Conservation (phyloP, 2,797 vertebrate genomes). For the Prunella strophiata region DNA sequence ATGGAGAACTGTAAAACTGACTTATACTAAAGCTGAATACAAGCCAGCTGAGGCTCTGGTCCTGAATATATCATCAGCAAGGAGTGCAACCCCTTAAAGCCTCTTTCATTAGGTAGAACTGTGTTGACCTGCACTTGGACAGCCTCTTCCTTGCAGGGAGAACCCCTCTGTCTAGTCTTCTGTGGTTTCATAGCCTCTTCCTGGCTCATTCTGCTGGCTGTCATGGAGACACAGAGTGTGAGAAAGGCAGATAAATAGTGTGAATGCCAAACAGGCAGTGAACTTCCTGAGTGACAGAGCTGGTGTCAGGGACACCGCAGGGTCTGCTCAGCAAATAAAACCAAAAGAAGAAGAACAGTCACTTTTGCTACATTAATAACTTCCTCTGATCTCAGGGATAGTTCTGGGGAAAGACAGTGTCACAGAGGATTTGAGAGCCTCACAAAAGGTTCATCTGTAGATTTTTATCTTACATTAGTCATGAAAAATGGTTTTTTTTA, state of each 20-base stretch:
- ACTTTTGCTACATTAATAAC: not conserved
- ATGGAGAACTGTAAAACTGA: not conserved
- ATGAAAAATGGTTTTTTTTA: not conserved
- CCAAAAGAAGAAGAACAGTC: not conserved
- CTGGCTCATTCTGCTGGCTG: not conserved
- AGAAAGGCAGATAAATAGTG: constrained; percentile 16
- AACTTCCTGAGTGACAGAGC: not conserved
- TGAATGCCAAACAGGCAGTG: not conserved
- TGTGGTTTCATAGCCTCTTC: constrained; percentile 7
- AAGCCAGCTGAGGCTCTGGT: not conserved
- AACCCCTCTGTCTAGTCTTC: not conserved
- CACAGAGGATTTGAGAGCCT: not conserved
- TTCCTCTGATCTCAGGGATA: not conserved
- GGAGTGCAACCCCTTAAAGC: not conserved
- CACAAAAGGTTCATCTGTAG: not conserved
- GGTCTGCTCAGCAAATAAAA: not conserved
- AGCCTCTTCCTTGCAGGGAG: not conserved
- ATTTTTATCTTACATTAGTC: not conserved
- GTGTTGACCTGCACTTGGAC: not conserved
- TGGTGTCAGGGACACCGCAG: not conserved
- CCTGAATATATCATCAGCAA: not conserved
- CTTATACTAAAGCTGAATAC: not conserved
- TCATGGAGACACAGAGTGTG: not conserved
- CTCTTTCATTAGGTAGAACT: not conserved
- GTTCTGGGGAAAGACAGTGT: not conserved